Evolutionary conservation across 2,888 invertebrate species (phyloP), one percentile per base, ranked within the genome.

Genomic region (Plebejus anna): DNA sequence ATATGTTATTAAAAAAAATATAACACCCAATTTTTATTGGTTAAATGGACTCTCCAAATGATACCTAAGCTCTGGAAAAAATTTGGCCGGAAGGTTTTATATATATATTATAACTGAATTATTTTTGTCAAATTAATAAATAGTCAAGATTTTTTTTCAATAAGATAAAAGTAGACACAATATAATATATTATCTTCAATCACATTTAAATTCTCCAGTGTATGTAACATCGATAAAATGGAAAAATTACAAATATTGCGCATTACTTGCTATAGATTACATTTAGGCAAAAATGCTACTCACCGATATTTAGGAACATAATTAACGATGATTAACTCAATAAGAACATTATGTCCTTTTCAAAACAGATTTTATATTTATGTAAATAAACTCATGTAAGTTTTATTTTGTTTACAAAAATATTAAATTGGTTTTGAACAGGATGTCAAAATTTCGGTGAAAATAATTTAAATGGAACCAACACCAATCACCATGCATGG

Each of bases 221-320:
- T 61, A 22, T 9, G 22, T 28, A 61, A 61, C 59, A 61, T 61
- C 22, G 59, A 28, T 28, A 28, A 61, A 61, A 28, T 22, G 22
- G 11, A 61, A 61, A 28, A 28, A 11, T 28, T 28, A 61, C 61
- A 61, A 28, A 11, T 22, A 61, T 28, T 61, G 61, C 28, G 61
- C 61, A 61, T 61, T 61, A 28, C 61, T 61, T 61, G 61, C 28
- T 61, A 28, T 61, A 61, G 22, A 61, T 61, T 61, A 61, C 61
- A 22, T 55, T 61, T 61, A 61, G 11, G 28, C 11, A 61, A 61
- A 61, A 61, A 61, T 61, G 61, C 61, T 28, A 61, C 28, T 61
- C 61, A 28, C 22, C 61, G 11, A 61, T 28, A 28, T 61, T 61
- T 28, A 61, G 61, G 59, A 59, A 59, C 59, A 61, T 28, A 28